Evolutionary conservation across 2,113 vertebrate genomes (phyloP), one percentile per base, ranked within the genome.

Genomic region (Microcebus tavaratra): DNA sequence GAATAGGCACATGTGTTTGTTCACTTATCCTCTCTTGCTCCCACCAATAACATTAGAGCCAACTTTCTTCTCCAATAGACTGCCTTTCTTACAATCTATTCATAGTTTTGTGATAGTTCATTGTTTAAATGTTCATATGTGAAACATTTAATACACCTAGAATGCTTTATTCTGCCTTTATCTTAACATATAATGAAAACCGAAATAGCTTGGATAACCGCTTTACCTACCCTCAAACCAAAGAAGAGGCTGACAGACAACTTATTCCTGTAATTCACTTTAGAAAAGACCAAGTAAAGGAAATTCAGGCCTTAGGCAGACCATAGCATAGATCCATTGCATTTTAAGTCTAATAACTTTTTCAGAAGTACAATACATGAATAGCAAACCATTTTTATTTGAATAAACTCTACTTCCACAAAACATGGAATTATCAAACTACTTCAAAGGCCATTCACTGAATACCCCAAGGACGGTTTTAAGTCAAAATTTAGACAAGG

Each of bases 261-360:
- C 81, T 70, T 57, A 79, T 42, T 93, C 73, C 78, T 63, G 20
- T 97, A 97, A 97, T 93, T 97, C 72, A 68, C 81, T 98, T 97
- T 86, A 29, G 68, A 90, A 92, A 85, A 96, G 81, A 92, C 88
- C 82, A 80, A 88, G 67, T 8, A 14, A 88, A 97, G 82, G 42
- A 92, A 90, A 97, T 91, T 88, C 72, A 91, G 78, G 97, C 97
- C 96, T 57, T 83, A 78, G 97, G 97, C 97, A 89, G 76, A 73
- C 91, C 92, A 90, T 82, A 80, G 67, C 50, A 53, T 42, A 34
- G 61, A 88, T 87, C 92, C 85, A 92, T 91, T 73, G 81, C 93
- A 96, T 97, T 96, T 88, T 83, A 96, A 96, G 94, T 75, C 88
- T 94, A 97, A 97, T 98, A 94, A 97, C 67, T 96, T 97, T 96